Evolutionary conservation across 2,113 vertebrate species (phyloP), one percentile per base, ranked within the genome.

Genomic region (Heterochromis multidens): DNA sequence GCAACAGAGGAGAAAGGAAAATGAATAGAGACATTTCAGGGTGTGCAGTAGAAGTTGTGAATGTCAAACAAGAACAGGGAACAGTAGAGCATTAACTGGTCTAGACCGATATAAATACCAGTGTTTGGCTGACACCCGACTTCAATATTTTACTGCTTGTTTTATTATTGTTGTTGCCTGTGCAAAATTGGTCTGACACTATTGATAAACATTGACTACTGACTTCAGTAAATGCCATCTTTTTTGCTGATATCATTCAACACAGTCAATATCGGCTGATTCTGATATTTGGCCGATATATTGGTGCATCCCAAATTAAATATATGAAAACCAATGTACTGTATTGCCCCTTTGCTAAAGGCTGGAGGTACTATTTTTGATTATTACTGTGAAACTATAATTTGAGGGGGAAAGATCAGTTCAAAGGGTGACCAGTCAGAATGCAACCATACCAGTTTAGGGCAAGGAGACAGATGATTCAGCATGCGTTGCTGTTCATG

Each of bases 1-100:
- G 92, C 23, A 87, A 90, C 59, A 95, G 57, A 21, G 21, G 2
- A 10, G 25, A 25, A 31, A 5, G 6, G 6, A 4, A 56, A 58
- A 29, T 17, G 8, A 43, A 29, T 31, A 74, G 4, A 29, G 52
- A 19, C 23, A 49, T 16, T 5, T 25, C 31, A 35, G n/a, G 33
- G 54, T 35, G 11, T 43, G 82, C 56, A 52, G 33, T 2, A 61
- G 37, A 46, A 29, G 0, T 29, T 27, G 8, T 8, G 59, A 37
- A 63, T 3, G 3, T 76, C 12, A 63, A 3, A 77, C 43, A 57
- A 16, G 21, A 16, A 31, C 1, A 2, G 14, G 5, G 31, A 12
- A n/a, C 5, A 11, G 2, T 16, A 31, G 5, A 25, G 31, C 9
- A 37, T 35, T n/a, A 6, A 23, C 54, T 57, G 54, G n/a, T 23